phyloP scores from a whole-genome alignment of 1,140 invertebrate genomes.

The Heliconius congener region DNA sequence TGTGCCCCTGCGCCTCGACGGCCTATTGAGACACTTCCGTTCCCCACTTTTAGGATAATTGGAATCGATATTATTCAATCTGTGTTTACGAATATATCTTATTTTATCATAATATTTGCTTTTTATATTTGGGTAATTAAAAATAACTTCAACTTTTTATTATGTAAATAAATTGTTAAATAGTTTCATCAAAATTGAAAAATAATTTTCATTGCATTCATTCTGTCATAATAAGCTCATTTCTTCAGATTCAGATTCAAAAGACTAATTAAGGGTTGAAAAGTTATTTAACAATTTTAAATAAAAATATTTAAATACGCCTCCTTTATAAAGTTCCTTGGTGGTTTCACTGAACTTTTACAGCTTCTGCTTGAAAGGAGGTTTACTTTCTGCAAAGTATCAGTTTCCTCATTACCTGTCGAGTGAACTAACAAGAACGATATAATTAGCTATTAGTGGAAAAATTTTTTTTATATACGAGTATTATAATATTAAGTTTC shows the following conservation, averaged over 20 bases:
- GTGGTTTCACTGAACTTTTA: constrained; percentile 3
- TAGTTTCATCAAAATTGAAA: background rate
- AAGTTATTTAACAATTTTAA: background rate
- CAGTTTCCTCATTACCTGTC: background rate
- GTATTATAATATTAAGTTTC: too few relatives aligned
- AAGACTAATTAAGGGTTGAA: background rate
- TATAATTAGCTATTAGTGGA: background rate
- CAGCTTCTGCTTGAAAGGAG: background rate
- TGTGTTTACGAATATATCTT: too few relatives aligned
- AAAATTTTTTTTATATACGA: background rate
- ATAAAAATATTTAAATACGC: background rate
- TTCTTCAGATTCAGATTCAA: background rate
- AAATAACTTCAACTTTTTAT: background rate
- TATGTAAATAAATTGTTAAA: background rate
- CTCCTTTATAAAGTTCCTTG: background rate
- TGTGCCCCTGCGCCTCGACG: too few relatives aligned
- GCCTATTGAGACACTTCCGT: too few relatives aligned
- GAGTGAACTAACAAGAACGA: background rate
- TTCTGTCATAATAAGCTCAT: background rate
- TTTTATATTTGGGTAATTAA: too few relatives aligned
- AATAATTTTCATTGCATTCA: background rate
- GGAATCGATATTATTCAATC: too few relatives aligned
- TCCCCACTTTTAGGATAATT: too few relatives aligned
- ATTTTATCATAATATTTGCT: too few relatives aligned
- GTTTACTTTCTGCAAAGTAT: background rate